Base-by-base conservation (phyloP, 1,140 invertebrate genomes). In the Tribolium castaneum region DNA sequence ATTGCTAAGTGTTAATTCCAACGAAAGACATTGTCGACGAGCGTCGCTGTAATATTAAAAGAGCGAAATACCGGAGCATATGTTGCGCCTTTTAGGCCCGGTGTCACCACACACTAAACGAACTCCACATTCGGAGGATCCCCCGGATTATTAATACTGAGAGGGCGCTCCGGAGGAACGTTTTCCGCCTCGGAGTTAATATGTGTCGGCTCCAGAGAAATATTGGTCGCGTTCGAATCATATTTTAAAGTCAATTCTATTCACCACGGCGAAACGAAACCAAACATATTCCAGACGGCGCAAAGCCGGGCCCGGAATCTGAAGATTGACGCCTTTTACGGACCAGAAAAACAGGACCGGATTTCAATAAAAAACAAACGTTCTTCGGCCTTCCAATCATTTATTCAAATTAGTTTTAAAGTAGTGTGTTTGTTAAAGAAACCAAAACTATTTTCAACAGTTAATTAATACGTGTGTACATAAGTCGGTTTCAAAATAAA, bases 171-270 rank as follows among this genome's bases (percentile, higher is more conserved):
- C n/a, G 3, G 54, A 77, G 75, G 71, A 79, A 81, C 71, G 62
- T 81, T 78, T 59, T 56, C 66, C 80, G 78, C 76, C 51, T 71
- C 78, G 76, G 73, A 83, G 81, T 82, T 83, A 83, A 83, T 83
- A 83, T 83, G 80, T 83, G 82, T 83, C 82, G 80, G 76, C 49
- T 56, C 51, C 13, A 66, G 70, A 82, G 80, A 82, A 80, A 82
- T 83, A 83, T 83, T 79, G 81, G 79, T 79, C 70, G 81, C 80
- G 78, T 81, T 81, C 71, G 71, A 80, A 82, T 83, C 78, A 80
- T 82, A 81, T 82, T 81, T 83, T 83, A 82, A 82, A 82, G 80
- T 82, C 80, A 81, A 82, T 81, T 81, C 77, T 80, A 75, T 81
- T 75, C 52, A 56, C 9, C 30, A 50, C 13, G 50, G 6, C 39